phyloP scores from a whole-genome alignment of 1,140 invertebrate species.

The Drosophila watanabei region DNA sequence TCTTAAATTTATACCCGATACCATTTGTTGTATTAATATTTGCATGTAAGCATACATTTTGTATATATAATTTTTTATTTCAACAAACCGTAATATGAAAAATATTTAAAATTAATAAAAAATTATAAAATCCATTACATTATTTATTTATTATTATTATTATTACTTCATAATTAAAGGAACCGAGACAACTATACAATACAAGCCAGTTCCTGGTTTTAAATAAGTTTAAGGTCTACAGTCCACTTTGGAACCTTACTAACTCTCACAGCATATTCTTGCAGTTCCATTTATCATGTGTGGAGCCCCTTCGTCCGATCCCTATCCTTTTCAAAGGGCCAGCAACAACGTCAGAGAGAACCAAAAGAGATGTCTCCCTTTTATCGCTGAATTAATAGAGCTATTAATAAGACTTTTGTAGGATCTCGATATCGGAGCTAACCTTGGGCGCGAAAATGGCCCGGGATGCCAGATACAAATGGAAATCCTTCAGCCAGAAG shows the following conservation, averaged over 20 bases:
- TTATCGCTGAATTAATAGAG: slow-evolving; percentile 79
- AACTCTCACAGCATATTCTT: slow-evolving; percentile 5
- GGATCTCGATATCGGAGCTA: slow-evolving; percentile 55
- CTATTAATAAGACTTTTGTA: slow-evolving; percentile 82
- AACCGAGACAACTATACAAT: not conserved
- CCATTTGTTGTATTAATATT: too few relatives aligned
- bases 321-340: slow-evolving; percentile 31
- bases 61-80: too few relatives aligned
- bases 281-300: slow-evolving; percentile 39
- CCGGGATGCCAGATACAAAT: slow-evolving; percentile 21
- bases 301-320: slow-evolving; percentile 34
- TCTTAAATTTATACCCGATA: too few relatives aligned
- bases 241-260: not conserved
- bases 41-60: too few relatives aligned
- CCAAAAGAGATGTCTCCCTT: slow-evolving; percentile 53
- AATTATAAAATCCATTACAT: not conserved
- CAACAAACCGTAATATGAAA: too few relatives aligned
- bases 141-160: not conserved
- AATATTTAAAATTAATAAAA: not conserved
- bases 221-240: not conserved
- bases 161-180: not conserved
- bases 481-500: slow-evolving; percentile 72
- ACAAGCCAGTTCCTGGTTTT: not conserved
- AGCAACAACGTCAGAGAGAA: slow-evolving; percentile 22
- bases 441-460: slow-evolving; percentile 51